Percentiles rank a stretch among this genome's conserved stretches.
Evolutionary conservation across 2,797 vertebrate species (phyloP).

Genomic region (Spea hammondii): DNA sequence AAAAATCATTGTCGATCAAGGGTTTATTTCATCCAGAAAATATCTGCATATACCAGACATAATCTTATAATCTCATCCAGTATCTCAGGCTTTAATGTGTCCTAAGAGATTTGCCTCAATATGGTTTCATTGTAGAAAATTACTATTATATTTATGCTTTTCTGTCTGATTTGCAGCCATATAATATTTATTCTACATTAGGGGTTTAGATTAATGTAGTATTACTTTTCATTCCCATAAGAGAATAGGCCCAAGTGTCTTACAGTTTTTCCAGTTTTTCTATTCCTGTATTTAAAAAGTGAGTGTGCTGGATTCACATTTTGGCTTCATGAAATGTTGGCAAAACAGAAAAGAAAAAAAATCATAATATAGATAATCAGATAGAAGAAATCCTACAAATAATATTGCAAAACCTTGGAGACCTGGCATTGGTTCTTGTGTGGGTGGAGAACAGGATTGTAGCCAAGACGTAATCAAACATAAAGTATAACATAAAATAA

Average conservation of each 20-base stretch:
- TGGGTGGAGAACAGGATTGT: conserved; percentile 69
- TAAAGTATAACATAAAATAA: conserved; percentile 63
- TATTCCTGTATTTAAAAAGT: conserved; percentile 44
- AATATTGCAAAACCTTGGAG: conserved; percentile 74
- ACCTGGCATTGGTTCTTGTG: conserved; percentile 68
- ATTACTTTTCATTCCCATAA: conserved; percentile 41
- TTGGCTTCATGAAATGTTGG: conserved; percentile 49
- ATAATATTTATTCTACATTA: conserved; percentile 30
- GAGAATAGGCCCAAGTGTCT: conserved; percentile 34
- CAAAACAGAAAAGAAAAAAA: conserved; percentile 49
- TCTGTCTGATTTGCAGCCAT: conserved; percentile 29
- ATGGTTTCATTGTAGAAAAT: conserved; percentile 21
- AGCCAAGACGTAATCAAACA: conserved; percentile 71
- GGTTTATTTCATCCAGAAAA: too few species aligned
- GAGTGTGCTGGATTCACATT: conserved; percentile 39
- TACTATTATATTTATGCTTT: conserved; percentile 28
- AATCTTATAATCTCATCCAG: neutral
- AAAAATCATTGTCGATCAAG: too few species aligned
- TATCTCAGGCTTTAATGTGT: neutral
- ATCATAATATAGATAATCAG: conserved; percentile 52
- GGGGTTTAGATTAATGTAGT: conserved; percentile 32
- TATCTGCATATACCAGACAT: neutral
- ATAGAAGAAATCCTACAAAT: conserved; percentile 76
- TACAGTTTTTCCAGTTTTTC: conserved; percentile 44
- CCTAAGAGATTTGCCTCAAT: conserved; percentile 5